Conservation (phyloP, 2,797 vertebrate species). For the Echiichthys vipera region DNA sequence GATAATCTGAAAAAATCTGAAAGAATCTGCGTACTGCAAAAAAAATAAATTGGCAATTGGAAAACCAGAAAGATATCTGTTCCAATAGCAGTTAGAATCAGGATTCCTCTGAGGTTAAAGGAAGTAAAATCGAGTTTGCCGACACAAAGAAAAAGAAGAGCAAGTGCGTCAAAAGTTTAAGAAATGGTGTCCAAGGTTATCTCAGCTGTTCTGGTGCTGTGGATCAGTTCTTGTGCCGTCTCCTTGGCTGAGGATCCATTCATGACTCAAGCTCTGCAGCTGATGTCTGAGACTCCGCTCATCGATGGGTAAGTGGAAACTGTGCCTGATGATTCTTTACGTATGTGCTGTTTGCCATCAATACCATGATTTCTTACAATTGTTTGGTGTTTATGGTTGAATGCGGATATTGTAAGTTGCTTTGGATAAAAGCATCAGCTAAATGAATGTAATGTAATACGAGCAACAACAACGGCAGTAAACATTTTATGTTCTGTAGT, state of each 20-base stretch:
- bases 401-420: too few species aligned
- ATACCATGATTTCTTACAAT: too few species aligned
- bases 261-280: slow-evolving; percentile 64
- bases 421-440: too few species aligned
- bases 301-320: slow-evolving; percentile 84
- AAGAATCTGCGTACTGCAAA: neutral
- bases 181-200: slow-evolving; percentile 52
- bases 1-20: neutral
- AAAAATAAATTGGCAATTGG: neutral
- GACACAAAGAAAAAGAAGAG: neutral
- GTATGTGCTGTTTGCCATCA: neutral
- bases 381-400: too few species aligned
- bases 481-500: neutral
- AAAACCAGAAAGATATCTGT: neutral
- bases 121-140: neutral
- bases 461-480: neutral
- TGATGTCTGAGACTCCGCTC: slow-evolving; percentile 84
- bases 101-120: neutral
- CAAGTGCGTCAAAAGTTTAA: neutral
- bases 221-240: slow-evolving; percentile 44
- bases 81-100: neutral
- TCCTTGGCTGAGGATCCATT: slow-evolving; percentile 46
- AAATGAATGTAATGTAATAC: too few species aligned
- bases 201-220: slow-evolving; percentile 36
- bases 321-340: neutral